Conservation (phyloP, 2,888 invertebrate species). For the Apotomis turbidana region DNA sequence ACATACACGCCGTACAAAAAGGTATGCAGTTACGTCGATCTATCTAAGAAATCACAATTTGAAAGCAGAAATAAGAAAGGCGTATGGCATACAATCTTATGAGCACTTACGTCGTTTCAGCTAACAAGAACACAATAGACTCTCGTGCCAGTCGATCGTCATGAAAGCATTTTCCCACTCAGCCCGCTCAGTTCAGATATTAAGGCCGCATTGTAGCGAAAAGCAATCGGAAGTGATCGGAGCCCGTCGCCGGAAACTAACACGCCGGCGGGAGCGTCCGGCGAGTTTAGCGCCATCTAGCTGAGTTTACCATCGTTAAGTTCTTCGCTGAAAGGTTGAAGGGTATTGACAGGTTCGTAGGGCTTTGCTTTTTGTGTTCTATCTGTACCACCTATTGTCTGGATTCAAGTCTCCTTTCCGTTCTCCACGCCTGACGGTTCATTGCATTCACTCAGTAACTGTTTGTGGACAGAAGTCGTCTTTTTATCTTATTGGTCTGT, state of each 20-base stretch:
- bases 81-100: neutral
- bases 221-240: conserved; percentile 70
- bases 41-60: too few species aligned
- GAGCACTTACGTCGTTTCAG: conserved; percentile 2
- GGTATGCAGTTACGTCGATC: too few species aligned
- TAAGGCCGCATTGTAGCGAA: conserved; percentile 63
- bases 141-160: conserved; percentile 25
- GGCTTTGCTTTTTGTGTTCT: neutral
- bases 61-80: too few species aligned
- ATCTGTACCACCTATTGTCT: neutral
- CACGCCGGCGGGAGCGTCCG: conserved; percentile 29
- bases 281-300: conserved; percentile 29
- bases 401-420: neutral
- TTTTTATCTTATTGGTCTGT: too few species aligned
- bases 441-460: too few species aligned
- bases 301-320: conserved; percentile 17
- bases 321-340: conserved; percentile 15
- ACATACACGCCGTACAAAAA: conserved; percentile 8
- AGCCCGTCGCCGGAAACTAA: conserved; percentile 55
- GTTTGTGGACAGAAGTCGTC: too few species aligned
- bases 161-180: conserved; percentile 3
- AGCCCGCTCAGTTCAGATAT: conserved; percentile 50
- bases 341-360: neutral
- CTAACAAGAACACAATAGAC: conserved; percentile 17
- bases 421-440: too few species aligned